Conservation (phyloP, 2,113 vertebrate genomes). For the Cettia cetti region DNA sequence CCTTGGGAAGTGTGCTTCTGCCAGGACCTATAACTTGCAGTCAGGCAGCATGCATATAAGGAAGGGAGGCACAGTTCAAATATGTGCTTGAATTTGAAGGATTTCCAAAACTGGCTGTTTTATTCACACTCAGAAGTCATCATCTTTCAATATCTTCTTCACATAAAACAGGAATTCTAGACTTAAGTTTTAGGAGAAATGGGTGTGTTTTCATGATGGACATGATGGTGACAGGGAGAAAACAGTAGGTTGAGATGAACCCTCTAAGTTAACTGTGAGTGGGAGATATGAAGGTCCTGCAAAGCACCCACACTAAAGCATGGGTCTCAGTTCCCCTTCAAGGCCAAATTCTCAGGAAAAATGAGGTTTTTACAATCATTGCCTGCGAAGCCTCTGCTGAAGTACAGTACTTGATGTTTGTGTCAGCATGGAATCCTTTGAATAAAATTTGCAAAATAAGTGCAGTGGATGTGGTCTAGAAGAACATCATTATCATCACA, state of each 20-base stretch:
- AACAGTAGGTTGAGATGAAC: fast-evolving
- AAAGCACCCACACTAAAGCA: neutral
- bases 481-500: neutral
- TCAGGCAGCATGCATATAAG: neutral
- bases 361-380: neutral
- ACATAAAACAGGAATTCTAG: neutral
- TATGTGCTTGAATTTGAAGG: neutral
- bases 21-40: neutral
- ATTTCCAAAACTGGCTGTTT: neutral
- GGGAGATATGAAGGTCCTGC: neutral
- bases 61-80: neutral
- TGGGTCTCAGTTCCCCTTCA: neutral
- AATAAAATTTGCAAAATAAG: neutral
- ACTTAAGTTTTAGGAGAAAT: neutral
- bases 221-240: neutral
- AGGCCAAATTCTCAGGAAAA: neutral
- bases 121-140: neutral
- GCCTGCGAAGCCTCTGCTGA: neutral
- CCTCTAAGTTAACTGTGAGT: neutral
- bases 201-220: neutral
- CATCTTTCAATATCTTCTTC: neutral
- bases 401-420: neutral
- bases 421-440: neutral
- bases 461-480: neutral
- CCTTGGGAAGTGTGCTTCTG: neutral